A percentile compares a stretch with the other conserved stretches of the same genome.
These are phyloP conservation scores for Stenurella melanura DNA, from an alignment of 2,888 invertebrate genomes.

Conservation along the genomic window DNA sequence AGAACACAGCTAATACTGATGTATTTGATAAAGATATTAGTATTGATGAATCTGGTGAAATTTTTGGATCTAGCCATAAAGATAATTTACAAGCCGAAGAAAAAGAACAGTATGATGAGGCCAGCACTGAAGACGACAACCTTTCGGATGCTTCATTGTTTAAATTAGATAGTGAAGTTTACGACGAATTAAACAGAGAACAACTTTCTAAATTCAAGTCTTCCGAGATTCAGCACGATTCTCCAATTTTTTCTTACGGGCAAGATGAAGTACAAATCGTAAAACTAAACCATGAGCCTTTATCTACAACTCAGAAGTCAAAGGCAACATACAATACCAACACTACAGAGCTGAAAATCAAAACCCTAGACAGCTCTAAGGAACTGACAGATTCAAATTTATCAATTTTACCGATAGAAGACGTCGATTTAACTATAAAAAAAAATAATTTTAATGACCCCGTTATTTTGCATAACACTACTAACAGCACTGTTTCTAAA, in stretches of 20 bases:
- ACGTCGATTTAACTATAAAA: slow-evolving; percentile 53
- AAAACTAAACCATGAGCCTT: slow-evolving; percentile 68
- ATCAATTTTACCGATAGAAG: slow-evolving; percentile 53
- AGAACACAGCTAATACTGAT: background rate
- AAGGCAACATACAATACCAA: slow-evolving; percentile 61
- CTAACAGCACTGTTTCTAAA: slow-evolving; percentile 58
- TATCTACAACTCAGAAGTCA: slow-evolving; percentile 63
- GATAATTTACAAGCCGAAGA: background rate
- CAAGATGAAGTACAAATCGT: slow-evolving; percentile 74
- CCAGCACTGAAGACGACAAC: slow-evolving; percentile 42
- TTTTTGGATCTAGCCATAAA: background rate
- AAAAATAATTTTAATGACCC: slow-evolving; percentile 60
- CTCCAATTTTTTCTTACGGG: slow-evolving; percentile 64
- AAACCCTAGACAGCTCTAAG: slow-evolving; percentile 62
- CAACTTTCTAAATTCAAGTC: slow-evolving; percentile 39
- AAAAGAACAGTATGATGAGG: slow-evolving; percentile 19
- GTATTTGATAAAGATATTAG: slow-evolving; percentile 15
- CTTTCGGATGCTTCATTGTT: slow-evolving; percentile 55
- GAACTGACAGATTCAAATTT: slow-evolving; percentile 68
- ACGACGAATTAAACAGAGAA: slow-evolving; percentile 49
- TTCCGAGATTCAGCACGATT: slow-evolving; percentile 72
- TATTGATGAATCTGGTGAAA: slow-evolving; percentile 17
- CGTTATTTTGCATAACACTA: slow-evolving; percentile 59
- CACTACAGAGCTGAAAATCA: slow-evolving; percentile 35
- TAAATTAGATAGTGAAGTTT: slow-evolving; percentile 47